These are phyloP conservation scores for Progne subis DNA, from an alignment of 2,113 vertebrate species.

Conservation along the genomic window DNA sequence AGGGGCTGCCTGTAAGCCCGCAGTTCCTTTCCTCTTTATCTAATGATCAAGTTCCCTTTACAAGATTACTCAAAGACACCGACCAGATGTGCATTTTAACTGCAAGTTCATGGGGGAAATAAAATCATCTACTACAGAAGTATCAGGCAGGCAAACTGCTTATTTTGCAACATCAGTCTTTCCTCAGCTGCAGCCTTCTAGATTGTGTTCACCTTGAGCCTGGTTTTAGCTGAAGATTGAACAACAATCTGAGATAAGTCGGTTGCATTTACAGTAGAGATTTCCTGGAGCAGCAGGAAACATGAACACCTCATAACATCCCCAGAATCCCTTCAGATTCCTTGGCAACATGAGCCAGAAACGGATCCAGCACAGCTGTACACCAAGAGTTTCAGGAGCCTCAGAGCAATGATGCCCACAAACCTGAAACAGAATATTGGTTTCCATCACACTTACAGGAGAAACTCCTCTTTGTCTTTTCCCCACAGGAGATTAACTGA, in stretches of 20 bases:
- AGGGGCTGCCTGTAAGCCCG: not conserved
- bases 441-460: not conserved
- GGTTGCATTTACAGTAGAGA: not conserved
- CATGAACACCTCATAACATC: not conserved
- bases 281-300: not conserved
- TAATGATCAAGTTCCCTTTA: not conserved
- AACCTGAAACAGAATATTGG: not conserved
- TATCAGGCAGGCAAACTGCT: not conserved
- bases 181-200: not conserved
- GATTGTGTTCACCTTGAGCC: not conserved
- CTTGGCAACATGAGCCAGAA: not conserved
- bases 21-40: slow-evolving; percentile 14
- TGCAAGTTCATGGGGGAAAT: not conserved
- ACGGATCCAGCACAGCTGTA: not conserved
- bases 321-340: not conserved
- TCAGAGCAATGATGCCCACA: not conserved
- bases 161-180: not conserved
- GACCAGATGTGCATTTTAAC: slow-evolving; percentile 23
- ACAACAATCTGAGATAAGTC: not conserved
- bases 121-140: not conserved
- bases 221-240: not conserved
- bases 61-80: not conserved
- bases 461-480: not conserved
- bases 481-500: not conserved
- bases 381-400: not conserved